Evolutionary conservation across 2,888 invertebrate genomes (phyloP).

Genomic region (Sylvicola fuscatus): DNA sequence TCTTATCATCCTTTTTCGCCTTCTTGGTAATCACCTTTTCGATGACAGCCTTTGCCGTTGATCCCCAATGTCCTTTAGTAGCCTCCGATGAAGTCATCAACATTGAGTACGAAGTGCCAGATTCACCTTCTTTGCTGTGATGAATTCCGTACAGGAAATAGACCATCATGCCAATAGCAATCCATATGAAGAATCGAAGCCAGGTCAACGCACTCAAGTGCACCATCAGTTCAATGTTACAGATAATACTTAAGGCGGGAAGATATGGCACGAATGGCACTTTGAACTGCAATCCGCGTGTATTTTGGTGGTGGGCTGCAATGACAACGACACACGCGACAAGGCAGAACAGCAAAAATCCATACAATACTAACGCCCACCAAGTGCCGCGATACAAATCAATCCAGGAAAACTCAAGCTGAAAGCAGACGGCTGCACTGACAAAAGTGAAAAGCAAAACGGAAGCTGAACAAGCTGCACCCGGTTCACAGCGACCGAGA

Average conservation of each 20-base stretch:
- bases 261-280: conserved; percentile 65
- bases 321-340: conserved; percentile 49
- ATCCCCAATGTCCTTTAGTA: conserved; percentile 37
- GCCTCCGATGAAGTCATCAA: conserved; percentile 43
- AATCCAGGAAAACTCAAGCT: conserved; percentile 39
- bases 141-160: conserved; percentile 74
- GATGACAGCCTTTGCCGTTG: conserved; percentile 22
- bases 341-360: conserved; percentile 38
- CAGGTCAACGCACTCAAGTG: conserved; percentile 63
- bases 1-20: no score
- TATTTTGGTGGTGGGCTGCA: conserved; percentile 55
- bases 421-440: conserved; percentile 46
- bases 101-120: conserved; percentile 36
- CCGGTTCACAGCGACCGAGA: conserved; percentile 54
- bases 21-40: background rate
- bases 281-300: conserved; percentile 46
- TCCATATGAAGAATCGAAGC: conserved; percentile 73
- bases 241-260: conserved; percentile 58
- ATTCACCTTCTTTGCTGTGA: conserved; percentile 57
- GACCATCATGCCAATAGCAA: conserved; percentile 59
- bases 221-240: conserved; percentile 67
- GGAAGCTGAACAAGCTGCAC: conserved; percentile 49
- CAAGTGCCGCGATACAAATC: conserved; percentile 33
- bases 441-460: conserved; percentile 46
- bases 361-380: conserved; percentile 46